Evolutionary conservation across 2,797 vertebrate species (phyloP).

Genomic region (Merluccius polli): DNA sequence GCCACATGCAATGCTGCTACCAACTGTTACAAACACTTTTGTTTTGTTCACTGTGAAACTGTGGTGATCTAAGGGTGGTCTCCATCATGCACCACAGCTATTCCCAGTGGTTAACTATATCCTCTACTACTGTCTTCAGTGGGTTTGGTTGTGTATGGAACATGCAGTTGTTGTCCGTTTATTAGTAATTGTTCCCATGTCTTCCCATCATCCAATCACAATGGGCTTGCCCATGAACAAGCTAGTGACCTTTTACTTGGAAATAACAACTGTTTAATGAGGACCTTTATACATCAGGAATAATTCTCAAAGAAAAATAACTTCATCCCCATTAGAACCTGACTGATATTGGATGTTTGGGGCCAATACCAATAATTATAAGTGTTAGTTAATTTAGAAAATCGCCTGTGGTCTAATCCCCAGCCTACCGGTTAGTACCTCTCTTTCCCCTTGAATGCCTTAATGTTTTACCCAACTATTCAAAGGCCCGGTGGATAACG

Average conservation of each 20-base stretch:
- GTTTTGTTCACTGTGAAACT: not conserved
- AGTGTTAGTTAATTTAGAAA: not conserved
- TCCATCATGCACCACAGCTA: not conserved
- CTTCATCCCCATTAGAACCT: not conserved
- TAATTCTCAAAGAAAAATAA: not conserved
- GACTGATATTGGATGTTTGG: not conserved
- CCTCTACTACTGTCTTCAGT: not conserved
- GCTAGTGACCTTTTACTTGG: not conserved
- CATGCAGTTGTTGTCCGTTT: not conserved
- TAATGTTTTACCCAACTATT: not conserved
- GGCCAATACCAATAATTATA: not conserved
- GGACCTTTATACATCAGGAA: not conserved
- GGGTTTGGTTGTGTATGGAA: not conserved
- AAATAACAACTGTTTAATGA: not conserved
- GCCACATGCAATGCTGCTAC: not conserved
- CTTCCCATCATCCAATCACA: not conserved
- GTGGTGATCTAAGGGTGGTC: not conserved
- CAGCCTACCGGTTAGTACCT: not conserved
- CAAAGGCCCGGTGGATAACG: not conserved
- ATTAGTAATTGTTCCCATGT: not conserved
- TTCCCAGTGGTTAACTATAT: not conserved
- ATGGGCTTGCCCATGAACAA: not conserved
- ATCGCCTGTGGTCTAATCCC: not conserved
- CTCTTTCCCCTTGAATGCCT: not conserved
- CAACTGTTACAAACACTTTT: not conserved